Evolutionary conservation across 2,113 vertebrate genomes (phyloP).

Genomic region (Tragelaphus scriptus): DNA sequence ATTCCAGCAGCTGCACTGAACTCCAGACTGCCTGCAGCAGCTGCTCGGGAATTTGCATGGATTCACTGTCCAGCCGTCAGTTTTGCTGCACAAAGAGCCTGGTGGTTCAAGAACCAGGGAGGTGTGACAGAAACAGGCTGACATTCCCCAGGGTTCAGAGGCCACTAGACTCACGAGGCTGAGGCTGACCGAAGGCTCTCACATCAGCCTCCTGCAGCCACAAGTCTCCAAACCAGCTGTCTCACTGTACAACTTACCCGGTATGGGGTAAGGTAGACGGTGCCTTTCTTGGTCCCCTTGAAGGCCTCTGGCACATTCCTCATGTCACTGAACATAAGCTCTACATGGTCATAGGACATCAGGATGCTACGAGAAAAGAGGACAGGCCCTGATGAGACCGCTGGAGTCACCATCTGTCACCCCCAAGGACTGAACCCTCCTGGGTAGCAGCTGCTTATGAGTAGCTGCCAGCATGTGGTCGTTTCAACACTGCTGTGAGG

Average conservation of each 20-base stretch:
- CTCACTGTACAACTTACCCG: constrained; percentile 82
- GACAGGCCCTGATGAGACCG: background rate
- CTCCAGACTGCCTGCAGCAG: background rate
- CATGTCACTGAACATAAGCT: constrained; percentile 91
- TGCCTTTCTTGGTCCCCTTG: constrained; percentile 95
- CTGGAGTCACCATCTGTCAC: rapidly evolving
- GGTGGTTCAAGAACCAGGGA: background rate
- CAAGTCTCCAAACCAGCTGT: background rate
- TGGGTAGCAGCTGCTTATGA: background rate
- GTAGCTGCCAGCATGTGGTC: background rate
- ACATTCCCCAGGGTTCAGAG: constrained; percentile 22
- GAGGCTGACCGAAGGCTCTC: background rate
- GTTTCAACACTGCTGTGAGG: background rate
- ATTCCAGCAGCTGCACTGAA: background rate
- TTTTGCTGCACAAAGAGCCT: background rate
- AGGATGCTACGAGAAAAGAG: constrained; percentile 78
- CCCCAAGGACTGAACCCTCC: background rate
- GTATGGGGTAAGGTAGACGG: constrained; percentile 94
- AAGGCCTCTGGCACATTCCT: constrained; percentile 91
- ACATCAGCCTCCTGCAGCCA: background rate
- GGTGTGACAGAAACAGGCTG: constrained; percentile 28
- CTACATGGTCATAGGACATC: constrained; percentile 94
- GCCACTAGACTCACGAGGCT: constrained; percentile 22
- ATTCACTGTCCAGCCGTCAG: background rate
- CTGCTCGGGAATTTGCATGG: background rate